A percentile compares a stretch with the other conserved stretches of the same genome.
phyloP scores from a whole-genome alignment of 2,888 invertebrate genomes.

The Conops quadrifasciatus region DNA sequence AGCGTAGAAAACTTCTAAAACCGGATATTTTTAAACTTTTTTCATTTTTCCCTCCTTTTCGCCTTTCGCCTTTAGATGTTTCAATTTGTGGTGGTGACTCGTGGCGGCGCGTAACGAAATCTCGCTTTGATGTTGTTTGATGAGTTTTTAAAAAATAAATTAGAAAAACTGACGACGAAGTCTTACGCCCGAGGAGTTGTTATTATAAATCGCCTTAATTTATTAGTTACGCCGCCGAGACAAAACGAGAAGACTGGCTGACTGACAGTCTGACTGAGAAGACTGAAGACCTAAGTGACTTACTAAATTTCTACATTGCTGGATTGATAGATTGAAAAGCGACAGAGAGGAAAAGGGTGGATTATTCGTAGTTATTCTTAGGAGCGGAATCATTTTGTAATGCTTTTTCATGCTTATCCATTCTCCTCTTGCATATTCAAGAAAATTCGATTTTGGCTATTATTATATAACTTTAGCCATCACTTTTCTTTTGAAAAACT shows the following conservation, averaged over 20 bases:
- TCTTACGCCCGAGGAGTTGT: conserved; percentile 10
- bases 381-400: no score
- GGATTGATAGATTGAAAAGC: background rate
- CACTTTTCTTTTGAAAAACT: no score
- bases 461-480: no score
- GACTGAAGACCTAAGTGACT: background rate
- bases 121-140: conserved; percentile 29
- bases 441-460: no score
- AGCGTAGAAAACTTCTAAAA: no score
- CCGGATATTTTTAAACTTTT: no score
- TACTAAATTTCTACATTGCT: background rate
- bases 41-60: no score
- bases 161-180: conserved; percentile 9
- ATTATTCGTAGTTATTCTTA: no score
- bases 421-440: no score
- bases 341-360: no score
- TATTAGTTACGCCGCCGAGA: conserved; percentile 13
- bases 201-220: conserved; percentile 31
- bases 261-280: background rate
- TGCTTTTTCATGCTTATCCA: no score
- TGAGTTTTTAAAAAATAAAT: conserved; percentile 20
- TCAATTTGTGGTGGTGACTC: conserved; percentile 10
- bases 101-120: conserved; percentile 29
- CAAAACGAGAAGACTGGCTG: conserved; percentile 13
- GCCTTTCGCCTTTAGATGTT: conserved; percentile 31